Evolutionary conservation across 30 jellyfish, hydroid and myxozoan species (phyloP), one percentile per base, ranked within the genome.

Genomic region (Aurelia coerulea): DNA sequence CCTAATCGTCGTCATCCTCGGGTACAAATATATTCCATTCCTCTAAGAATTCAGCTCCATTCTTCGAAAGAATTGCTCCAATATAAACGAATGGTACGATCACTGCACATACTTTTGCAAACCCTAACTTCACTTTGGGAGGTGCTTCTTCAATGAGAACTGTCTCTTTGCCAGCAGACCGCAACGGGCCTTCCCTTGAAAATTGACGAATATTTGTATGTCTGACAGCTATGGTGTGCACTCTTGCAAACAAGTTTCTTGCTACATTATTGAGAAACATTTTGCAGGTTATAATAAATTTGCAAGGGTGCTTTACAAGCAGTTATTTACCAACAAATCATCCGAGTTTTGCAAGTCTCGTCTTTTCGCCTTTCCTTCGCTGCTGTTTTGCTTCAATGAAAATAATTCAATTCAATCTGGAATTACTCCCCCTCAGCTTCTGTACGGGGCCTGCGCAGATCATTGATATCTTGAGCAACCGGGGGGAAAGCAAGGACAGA

Each of bases 1-100:
- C 14, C 67, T 54, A 84, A 62, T 91, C 98, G 23, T 91, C 98
- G 17, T 91, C 98, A 62, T 91, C 98, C 10, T 91, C 98, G 6
- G 98, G 98, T 2, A 84, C 96, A 91, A 91, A 91, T 14, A 91
- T 85, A 67, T 91, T 85, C 96, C 96, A 85, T 23, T 91, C 98
- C 68, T 91, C 98, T 68, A 91, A 60, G 85, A 91, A 84, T 29
- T 91, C 96, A 7, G 98, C 98, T 62, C 96, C 96, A 19, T 79
- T 31, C 68, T 91, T 91, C 10, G 98, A 87, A 42, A 68, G 34
- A 16, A 84, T 51, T 65, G 98, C 98, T 23, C 98, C 98, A 59
- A 91, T 7, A 52, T 91, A 91, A 46, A 58, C 68, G 37, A 78
- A 59, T 7, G 98, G 98, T 33, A 85, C 75, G 4, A 88, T 67